phyloP scores from a whole-genome alignment of 1,140 invertebrate genomes.

The Matsumurasca onukii region DNA sequence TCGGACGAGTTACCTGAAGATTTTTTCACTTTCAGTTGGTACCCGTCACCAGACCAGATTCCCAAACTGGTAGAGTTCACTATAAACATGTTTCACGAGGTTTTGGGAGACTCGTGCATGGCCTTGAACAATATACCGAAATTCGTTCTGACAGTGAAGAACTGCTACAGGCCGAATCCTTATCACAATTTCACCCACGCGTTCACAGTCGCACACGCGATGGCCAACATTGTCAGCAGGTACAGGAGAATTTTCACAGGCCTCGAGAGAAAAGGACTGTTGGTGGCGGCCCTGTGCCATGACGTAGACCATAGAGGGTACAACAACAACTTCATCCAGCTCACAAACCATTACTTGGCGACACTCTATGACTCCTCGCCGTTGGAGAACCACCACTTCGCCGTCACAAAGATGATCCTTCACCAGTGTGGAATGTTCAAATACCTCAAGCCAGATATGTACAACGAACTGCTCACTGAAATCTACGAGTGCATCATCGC shows the following conservation, averaged over 20 bases:
- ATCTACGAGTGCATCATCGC: constrained; percentile 56
- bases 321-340: constrained; percentile 57
- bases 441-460: constrained; percentile 8
- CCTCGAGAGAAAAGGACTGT: constrained; percentile 53
- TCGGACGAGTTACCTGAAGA: neutral
- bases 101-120: constrained; percentile 25
- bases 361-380: constrained; percentile 54
- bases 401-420: constrained; percentile 53
- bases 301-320: constrained; percentile 58
- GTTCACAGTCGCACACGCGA: constrained; percentile 57
- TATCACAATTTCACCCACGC: constrained; percentile 62
- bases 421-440: constrained; percentile 28
- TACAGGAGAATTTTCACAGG: constrained; percentile 52
- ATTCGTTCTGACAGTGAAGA: constrained; percentile 53
- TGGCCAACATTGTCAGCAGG: constrained; percentile 54
- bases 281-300: constrained; percentile 56
- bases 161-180: constrained; percentile 53
- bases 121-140: constrained; percentile 37
- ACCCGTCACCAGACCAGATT: constrained; percentile 26
- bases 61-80: constrained; percentile 19
- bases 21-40: constrained; percentile 31
- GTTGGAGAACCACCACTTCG: constrained; percentile 58
- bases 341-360: constrained; percentile 52
- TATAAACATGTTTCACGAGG: constrained; percentile 20
- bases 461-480: constrained; percentile 48